Evolutionary conservation across 2,113 vertebrate genomes (phyloP).

Genomic region (Saccopteryx leptura): DNA sequence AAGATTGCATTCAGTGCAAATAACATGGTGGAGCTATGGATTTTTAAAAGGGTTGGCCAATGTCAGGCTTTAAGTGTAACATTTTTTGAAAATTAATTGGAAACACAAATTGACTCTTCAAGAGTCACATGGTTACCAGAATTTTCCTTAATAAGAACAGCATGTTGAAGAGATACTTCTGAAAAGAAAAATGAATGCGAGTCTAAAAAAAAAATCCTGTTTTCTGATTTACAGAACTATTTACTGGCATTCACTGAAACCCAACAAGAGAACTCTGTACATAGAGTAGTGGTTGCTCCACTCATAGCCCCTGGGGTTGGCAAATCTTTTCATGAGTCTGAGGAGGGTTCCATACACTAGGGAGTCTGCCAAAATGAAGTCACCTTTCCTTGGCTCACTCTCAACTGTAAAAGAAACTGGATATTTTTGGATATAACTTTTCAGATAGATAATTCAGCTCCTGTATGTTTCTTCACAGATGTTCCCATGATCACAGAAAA

Average conservation of each 20-base stretch:
- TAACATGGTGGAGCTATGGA: background rate
- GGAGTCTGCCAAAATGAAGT: background rate
- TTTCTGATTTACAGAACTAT: constrained; percentile 64
- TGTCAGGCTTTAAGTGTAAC: constrained; percentile 51
- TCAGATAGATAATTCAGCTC: constrained; percentile 41
- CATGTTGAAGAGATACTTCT: constrained; percentile 70
- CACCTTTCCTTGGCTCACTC: constrained; percentile 26
- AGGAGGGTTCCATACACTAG: background rate
- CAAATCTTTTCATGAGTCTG: background rate
- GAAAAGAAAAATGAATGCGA: constrained; percentile 63
- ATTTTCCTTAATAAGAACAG: constrained; percentile 74
- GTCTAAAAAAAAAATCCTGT: constrained; percentile 52
- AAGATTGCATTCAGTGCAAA: constrained; percentile 57
- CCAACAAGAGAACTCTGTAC: background rate
- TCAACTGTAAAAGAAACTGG: constrained; percentile 11
- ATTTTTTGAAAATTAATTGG: constrained; percentile 73
- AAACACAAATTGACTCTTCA: constrained; percentile 74
- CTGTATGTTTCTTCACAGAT: constrained; percentile 58
- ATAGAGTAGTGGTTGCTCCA: background rate
- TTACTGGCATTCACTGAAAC: constrained; percentile 12
- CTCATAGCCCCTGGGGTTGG: background rate
- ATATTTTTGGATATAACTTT: constrained; percentile 36
- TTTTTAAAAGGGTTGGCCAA: constrained; percentile 52
- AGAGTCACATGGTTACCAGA: constrained; percentile 62
- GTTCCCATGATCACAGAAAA: constrained; percentile 48